These are phyloP conservation scores for Catocala nupta DNA, from an alignment of 2,888 invertebrate species.

Conservation along the genomic window DNA sequence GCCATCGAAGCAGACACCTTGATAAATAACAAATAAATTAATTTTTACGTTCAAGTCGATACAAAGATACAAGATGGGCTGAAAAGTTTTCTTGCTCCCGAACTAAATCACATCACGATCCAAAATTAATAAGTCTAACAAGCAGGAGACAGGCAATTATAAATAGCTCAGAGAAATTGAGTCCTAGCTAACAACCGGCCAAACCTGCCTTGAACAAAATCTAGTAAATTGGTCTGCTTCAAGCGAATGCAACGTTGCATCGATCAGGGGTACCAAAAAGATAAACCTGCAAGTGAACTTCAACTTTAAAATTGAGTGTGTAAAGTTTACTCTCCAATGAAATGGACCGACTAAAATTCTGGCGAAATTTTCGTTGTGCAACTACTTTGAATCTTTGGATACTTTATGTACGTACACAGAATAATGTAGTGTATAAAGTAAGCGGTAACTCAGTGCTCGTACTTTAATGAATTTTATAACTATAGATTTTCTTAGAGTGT, in stretches of 20 bases:
- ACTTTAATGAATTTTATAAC: conserved; percentile 67
- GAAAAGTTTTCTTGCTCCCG: not conserved
- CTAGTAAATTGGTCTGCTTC: conserved; percentile 75
- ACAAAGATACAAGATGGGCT: no score
- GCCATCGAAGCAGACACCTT: no score
- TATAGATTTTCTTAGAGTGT: conserved; percentile 27
- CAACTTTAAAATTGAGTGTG: conserved; percentile 33
- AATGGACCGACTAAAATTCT: conserved; percentile 53
- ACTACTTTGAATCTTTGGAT: conserved; percentile 70
- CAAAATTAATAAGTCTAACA: not conserved
- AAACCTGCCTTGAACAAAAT: conserved; percentile 69
- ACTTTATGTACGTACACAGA: conserved; percentile 69
- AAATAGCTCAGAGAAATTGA: conserved; percentile 48
- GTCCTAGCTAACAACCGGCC: conserved; percentile 46
- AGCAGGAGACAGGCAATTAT: conserved; percentile 46
- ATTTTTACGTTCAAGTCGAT: no score
- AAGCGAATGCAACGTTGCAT: conserved; percentile 72
- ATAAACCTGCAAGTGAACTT: conserved; percentile 29
- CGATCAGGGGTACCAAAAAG: conserved; percentile 56
- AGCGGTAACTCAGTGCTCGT: conserved; percentile 56
- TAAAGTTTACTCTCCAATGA: conserved; percentile 50
- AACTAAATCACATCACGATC: not conserved
- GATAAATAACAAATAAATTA: no score
- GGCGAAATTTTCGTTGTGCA: conserved; percentile 66
- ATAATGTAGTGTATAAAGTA: conserved; percentile 65